Conservation (phyloP, 1,140 invertebrate species). For the Lepidotrigona ventralis region DNA sequence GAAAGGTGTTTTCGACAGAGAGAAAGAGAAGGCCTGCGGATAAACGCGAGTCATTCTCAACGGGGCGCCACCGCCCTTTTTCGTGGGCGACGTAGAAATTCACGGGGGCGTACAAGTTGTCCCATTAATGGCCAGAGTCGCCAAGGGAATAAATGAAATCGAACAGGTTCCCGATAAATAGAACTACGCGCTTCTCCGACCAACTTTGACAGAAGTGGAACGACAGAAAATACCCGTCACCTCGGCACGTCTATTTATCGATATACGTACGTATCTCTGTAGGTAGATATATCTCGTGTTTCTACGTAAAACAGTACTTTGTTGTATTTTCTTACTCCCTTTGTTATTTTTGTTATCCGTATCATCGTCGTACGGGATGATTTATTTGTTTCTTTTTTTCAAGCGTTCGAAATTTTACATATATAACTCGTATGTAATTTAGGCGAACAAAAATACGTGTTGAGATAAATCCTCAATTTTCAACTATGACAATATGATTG, state of each 20-base stretch:
- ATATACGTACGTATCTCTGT: no score
- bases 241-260: neutral
- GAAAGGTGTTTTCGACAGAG: neutral
- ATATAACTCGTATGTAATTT: no score
- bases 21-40: neutral
- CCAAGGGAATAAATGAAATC: slow-evolving; percentile 18
- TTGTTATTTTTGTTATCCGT: neutral
- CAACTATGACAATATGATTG: no score
- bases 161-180: slow-evolving; percentile 14
- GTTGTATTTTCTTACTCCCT: neutral
- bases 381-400: no score
- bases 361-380: no score
- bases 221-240: slow-evolving; percentile 1
- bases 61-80: slow-evolving; percentile 26
- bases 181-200: neutral
- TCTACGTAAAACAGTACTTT: neutral
- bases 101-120: slow-evolving; percentile 19
- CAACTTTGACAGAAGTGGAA: slow-evolving; percentile 7
- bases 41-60: slow-evolving; percentile 2
- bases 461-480: no score
- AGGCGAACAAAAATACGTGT: no score
- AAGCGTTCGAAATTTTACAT: no score
- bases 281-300: neutral
- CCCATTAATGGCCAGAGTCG: slow-evolving; percentile 5
- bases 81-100: slow-evolving; percentile 28